Evolutionary conservation across 2,888 invertebrate genomes (phyloP).

Genomic region (Acrocera orbiculus): DNA sequence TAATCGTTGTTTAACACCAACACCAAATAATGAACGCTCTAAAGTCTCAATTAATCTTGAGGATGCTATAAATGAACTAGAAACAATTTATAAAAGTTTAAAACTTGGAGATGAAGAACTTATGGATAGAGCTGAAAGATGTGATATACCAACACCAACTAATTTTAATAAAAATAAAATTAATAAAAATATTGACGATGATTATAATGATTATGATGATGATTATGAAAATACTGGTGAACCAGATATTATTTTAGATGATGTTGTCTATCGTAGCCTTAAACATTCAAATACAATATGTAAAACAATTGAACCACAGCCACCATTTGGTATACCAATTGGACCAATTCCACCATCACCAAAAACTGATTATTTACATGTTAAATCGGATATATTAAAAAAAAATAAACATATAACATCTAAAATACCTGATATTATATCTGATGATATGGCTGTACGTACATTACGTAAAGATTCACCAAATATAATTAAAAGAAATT

Average conservation of each 20-base stretch:
- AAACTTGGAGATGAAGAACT: constrained; percentile 70
- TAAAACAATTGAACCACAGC: constrained; percentile 62
- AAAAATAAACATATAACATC: constrained; percentile 26
- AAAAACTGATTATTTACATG: constrained; percentile 70
- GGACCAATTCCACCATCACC: constrained; percentile 67
- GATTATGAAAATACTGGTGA: constrained; percentile 42
- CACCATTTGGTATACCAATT: constrained; percentile 78
- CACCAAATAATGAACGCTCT: constrained; percentile 21
- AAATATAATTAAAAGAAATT: constrained; percentile 18
- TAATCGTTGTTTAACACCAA: constrained; percentile 13
- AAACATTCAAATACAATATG: constrained; percentile 56
- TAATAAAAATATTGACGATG: no score
- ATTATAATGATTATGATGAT: constrained; percentile 33
- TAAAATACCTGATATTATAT: constrained; percentile 52
- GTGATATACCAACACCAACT: constrained; percentile 38
- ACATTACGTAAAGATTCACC: constrained; percentile 58
- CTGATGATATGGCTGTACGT: constrained; percentile 75
- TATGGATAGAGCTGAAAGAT: constrained; percentile 57
- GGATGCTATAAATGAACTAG: constrained; percentile 74
- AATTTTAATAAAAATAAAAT: constrained; percentile 29
- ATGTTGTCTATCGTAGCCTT: constrained; percentile 66
- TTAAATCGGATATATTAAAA: constrained; percentile 43
- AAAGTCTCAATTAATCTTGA: constrained; percentile 44
- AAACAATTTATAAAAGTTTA: constrained; percentile 78
- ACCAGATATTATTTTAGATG: constrained; percentile 68